A percentile compares a stretch with the other conserved stretches of the same genome.
phyloP scores from a whole-genome alignment of 2,113 vertebrate species.

The Aegypius monachus region DNA sequence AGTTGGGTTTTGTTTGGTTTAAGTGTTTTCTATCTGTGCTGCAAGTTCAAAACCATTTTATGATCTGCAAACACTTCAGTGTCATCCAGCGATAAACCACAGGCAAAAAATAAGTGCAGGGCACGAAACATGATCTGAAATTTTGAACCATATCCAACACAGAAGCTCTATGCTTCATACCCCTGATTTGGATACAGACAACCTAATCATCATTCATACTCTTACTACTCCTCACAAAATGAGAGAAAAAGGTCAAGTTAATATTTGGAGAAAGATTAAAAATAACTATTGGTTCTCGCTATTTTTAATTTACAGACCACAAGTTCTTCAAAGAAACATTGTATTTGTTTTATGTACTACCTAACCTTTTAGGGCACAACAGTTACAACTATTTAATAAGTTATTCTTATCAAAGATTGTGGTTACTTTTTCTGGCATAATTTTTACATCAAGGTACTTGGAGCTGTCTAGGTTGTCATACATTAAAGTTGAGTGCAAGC shows the following conservation, averaged over 20 bases:
- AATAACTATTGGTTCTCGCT: background rate
- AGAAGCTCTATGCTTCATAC: background rate
- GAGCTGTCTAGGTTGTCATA: fast-evolving
- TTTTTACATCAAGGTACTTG: background rate
- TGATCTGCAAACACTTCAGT: background rate
- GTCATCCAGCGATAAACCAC: background rate
- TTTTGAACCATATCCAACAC: background rate
- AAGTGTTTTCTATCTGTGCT: background rate
- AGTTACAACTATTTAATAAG: background rate
- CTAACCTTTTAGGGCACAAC: background rate
- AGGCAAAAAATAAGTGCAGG: background rate
- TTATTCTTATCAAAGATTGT: background rate
- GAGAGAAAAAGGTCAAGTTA: background rate
- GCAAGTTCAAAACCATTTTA: background rate
- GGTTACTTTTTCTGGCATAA: background rate
- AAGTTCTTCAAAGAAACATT: background rate
- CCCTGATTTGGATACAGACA: background rate
- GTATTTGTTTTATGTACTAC: background rate
- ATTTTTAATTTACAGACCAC: background rate
- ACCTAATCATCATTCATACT: fast-evolving
- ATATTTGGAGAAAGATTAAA: background rate
- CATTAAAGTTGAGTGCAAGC: background rate
- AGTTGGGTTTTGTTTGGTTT: background rate
- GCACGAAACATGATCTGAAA: background rate
- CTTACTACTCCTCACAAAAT: background rate